Evolutionary conservation across 2,888 invertebrate genomes (phyloP).

Genomic region (Zeuzera pyrina): DNA sequence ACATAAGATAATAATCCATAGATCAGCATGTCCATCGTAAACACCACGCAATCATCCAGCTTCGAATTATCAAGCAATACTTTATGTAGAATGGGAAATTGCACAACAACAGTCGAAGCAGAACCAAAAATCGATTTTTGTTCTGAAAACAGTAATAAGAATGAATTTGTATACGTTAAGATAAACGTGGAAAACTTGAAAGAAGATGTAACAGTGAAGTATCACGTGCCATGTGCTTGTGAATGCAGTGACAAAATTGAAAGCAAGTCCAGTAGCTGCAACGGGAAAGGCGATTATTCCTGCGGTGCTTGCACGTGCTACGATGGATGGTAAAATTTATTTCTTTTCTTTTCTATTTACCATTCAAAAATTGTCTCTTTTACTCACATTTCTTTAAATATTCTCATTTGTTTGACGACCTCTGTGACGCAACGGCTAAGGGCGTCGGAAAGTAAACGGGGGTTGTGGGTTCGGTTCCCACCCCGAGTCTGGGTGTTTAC

Average conservation of each 20-base stretch:
- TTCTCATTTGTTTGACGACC: too few species aligned
- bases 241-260: constrained; percentile 34
- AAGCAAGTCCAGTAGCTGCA: constrained; percentile 49
- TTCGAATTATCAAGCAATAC: constrained; percentile 16
- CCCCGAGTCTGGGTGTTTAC: too few species aligned
- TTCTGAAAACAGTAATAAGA: constrained; percentile 17
- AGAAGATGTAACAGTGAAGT: constrained; percentile 30
- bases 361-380: too few species aligned
- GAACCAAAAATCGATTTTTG: constrained; percentile 32
- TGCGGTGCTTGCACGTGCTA: constrained; percentile 77
- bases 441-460: too few species aligned
- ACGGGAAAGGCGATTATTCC: constrained; percentile 59
- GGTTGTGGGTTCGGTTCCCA: too few species aligned
- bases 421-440: too few species aligned
- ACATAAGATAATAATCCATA: constrained; percentile 9
- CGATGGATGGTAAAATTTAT: constrained; percentile 50
- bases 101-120: constrained; percentile 22
- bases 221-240: constrained; percentile 50
- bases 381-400: too few species aligned
- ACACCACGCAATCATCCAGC: constrained; percentile 26
- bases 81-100: constrained; percentile 18
- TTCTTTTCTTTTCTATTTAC: too few species aligned
- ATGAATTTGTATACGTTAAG: constrained; percentile 29
- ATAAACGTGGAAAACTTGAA: constrained; percentile 25
- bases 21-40: constrained; percentile 17